Conservation (phyloP, 2,113 vertebrate species). For the Silurus glanis region DNA sequence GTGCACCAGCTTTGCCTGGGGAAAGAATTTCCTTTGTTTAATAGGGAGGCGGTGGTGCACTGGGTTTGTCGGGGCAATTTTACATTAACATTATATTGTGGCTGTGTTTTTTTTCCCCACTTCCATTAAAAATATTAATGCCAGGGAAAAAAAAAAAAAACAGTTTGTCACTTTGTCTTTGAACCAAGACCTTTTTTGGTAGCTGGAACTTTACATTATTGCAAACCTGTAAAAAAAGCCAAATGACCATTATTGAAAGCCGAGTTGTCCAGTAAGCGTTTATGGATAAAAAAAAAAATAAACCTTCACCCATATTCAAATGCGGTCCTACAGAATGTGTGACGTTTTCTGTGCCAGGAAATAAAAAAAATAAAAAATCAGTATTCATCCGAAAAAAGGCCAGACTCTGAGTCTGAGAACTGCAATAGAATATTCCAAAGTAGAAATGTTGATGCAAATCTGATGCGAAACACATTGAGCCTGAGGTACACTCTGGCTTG, state of each 20-base stretch:
- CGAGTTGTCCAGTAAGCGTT: neutral
- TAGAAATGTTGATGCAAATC: constrained; percentile 36
- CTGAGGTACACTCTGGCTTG: neutral
- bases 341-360: constrained; percentile 11
- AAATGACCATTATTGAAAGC: constrained; percentile 22
- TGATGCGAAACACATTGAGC: constrained; percentile 8
- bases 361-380: constrained; percentile 6
- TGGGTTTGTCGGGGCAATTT: constrained; percentile 17
- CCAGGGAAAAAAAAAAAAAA: neutral
- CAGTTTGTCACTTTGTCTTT: neutral
- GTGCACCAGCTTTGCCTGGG: neutral
- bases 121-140: neutral
- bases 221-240: constrained; percentile 16
- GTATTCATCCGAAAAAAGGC: constrained; percentile 27
- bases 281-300: neutral
- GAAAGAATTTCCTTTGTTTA: constrained; percentile 56
- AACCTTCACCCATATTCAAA: constrained; percentile 1
- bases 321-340: constrained; percentile 22
- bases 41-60: neutral
- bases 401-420: constrained; percentile 22
- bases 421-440: constrained; percentile 36
- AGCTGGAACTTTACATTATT: constrained; percentile 21
- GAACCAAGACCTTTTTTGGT: constrained; percentile 17
- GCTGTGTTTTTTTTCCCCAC: neutral
- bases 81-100: neutral